Evolutionary conservation across 2,113 vertebrate genomes (phyloP), one percentile per base, ranked within the genome.

Genomic region (Chamaetylas fuelleborni): DNA sequence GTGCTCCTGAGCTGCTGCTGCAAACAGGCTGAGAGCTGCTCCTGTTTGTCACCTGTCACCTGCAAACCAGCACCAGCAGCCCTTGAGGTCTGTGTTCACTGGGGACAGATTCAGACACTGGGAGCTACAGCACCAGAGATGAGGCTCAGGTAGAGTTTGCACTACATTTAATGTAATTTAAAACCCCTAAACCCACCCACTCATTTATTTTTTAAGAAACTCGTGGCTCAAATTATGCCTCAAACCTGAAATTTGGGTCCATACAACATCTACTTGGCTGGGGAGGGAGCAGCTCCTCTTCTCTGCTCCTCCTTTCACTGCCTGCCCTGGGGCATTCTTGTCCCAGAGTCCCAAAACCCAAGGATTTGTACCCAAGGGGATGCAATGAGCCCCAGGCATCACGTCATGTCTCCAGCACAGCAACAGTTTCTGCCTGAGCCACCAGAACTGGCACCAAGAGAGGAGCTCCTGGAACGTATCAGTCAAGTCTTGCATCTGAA

Each of bases 1-100:
- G 70, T 2, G 53, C 79, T 62, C n/a, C 8, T 4, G 43, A 81
- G 43, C 81, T 48, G 5, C 50, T 31, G 58, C 80, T 85, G 77
- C 42, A 3, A 22, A 25, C 7, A 5, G 45, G 34, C 20, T 8
- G 24, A 43, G 47, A n/a, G 1, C 24, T 2, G 1, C 2, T 33
- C 20, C 64, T 22, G 19, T 42, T 93, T 16, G 18, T 74, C 47
- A 26, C 71, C 71, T 74, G 61, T 14, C 79, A 50, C n/a, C 26
- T 20, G 42, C 24, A 13, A 20, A 58, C 33, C 33, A 51, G 22
- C 51, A 43, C 40, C 64, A 76, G 14, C 53, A 34, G 10, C 61
- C 25, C 51, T 58, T 33, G 3, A 24, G 33, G 3, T 33, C 42
- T 34, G 0, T 18, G 34, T 18, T 31, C 15, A 6, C 36, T 4